Conservation (phyloP, 1,140 invertebrate genomes). For the Drosophila mojavensis region DNA sequence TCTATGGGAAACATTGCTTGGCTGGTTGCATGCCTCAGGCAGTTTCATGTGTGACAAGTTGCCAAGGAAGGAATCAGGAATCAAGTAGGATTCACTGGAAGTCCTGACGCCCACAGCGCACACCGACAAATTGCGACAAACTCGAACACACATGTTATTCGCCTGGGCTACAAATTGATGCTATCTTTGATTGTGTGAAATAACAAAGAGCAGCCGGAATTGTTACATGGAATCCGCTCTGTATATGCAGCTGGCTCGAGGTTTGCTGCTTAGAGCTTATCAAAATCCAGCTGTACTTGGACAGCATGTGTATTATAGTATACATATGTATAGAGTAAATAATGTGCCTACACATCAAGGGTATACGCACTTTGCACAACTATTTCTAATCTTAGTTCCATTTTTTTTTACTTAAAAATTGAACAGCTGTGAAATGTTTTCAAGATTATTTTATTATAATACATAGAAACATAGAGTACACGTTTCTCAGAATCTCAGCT, state of each 20-base stretch:
- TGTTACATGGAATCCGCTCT: slow-evolving; percentile 43
- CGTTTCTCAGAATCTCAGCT: no score
- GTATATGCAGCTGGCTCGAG: neutral
- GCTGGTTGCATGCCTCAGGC: slow-evolving; percentile 59
- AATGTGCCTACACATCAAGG: neutral
- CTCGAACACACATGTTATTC: slow-evolving; percentile 3
- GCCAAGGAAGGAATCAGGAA: slow-evolving; percentile 30
- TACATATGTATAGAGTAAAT: neutral
- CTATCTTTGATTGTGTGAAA: slow-evolving; percentile 50
- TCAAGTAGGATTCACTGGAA: slow-evolving; percentile 18
- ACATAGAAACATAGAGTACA: neutral
- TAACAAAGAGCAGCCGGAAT: slow-evolving; percentile 48
- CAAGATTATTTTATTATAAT: neutral
- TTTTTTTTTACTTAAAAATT: neutral
- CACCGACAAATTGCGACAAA: neutral
- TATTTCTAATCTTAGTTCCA: slow-evolving; percentile 1
- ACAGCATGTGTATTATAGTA: neutral
- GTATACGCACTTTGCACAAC: neutral
- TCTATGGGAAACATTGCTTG: slow-evolving; percentile 16
- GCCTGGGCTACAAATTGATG: slow-evolving; percentile 12
- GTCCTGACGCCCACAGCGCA: neutral
- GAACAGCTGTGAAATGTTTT: neutral
- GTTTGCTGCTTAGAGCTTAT: slow-evolving; percentile 1
- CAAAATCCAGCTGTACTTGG: neutral
- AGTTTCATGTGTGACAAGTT: slow-evolving; percentile 39